phyloP scores from a whole-genome alignment of 2,888 invertebrate species.

The Sthenelais limicola region DNA sequence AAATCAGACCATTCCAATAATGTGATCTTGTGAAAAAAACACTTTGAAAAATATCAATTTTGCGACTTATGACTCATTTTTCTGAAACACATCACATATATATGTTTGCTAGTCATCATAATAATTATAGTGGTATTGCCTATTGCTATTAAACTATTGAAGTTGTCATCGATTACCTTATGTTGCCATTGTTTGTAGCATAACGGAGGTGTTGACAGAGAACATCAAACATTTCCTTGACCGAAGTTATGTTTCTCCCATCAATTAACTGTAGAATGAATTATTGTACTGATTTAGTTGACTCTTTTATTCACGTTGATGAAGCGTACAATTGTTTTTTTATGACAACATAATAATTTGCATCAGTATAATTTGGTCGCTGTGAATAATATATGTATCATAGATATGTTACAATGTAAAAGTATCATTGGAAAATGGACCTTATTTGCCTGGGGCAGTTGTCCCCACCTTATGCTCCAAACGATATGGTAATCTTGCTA shows the following conservation, averaged over 20 bases:
- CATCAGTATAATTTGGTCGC: not conserved
- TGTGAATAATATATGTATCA: not conserved
- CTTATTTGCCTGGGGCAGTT: too few species aligned
- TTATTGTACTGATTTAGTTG: too few species aligned
- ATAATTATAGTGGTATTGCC: too few species aligned
- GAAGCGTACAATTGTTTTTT: too few species aligned
- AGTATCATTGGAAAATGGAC: slow-evolving; percentile 23
- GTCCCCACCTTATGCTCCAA: too few species aligned
- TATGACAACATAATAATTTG: too few species aligned
- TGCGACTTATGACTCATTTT: not conserved
- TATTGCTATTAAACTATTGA: too few species aligned
- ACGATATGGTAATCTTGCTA: too few species aligned
- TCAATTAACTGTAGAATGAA: slow-evolving; percentile 10
- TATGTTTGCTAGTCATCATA: not conserved
- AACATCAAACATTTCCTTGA: slow-evolving; percentile 12
- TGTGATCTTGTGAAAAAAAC: too few species aligned
- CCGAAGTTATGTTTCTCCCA: not conserved
- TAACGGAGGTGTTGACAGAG: not conserved
- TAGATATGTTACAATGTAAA: slow-evolving; percentile 18
- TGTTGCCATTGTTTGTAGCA: slow-evolving; percentile 8
- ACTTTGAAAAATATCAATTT: not conserved
- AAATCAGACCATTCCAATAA: too few species aligned
- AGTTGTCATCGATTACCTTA: not conserved
- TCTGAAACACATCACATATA: not conserved
- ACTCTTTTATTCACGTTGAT: too few species aligned